A percentile compares a stretch with the other conserved stretches of the same genome.
Conservation (phyloP, 2,113 vertebrate species). For the Eonycteris spelaea region DNA sequence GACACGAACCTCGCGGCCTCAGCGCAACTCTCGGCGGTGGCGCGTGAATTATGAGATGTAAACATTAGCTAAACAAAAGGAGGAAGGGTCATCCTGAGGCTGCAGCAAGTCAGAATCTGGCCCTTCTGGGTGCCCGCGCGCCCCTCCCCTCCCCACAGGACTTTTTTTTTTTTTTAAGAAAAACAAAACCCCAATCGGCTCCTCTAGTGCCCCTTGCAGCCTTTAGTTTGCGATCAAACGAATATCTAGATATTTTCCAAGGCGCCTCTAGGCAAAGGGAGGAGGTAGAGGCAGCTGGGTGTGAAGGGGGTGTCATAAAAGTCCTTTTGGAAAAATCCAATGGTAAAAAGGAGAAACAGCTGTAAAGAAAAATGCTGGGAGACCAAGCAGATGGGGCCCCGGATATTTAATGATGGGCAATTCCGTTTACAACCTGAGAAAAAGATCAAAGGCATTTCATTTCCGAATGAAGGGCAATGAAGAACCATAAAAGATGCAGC, state of each 20-base stretch:
- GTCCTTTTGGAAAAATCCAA: slow-evolving; percentile 66
- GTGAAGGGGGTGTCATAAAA: slow-evolving; percentile 75
- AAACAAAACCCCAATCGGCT: slow-evolving; percentile 62
- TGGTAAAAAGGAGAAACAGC: slow-evolving; percentile 72
- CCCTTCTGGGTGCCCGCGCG: slow-evolving; percentile 62
- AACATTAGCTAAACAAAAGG: slow-evolving; percentile 78
- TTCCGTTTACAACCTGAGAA: slow-evolving; percentile 87
- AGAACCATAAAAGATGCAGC: slow-evolving; percentile 89
- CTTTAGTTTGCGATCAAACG: slow-evolving; percentile 73
- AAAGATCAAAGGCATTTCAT: slow-evolving; percentile 86
- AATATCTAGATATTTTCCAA: slow-evolving; percentile 74
- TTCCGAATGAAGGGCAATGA: slow-evolving; percentile 83
- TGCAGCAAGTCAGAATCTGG: slow-evolving; percentile 67
- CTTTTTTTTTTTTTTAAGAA: slow-evolving; percentile 52
- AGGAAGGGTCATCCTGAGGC: slow-evolving; percentile 76
- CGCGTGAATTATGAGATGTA: slow-evolving; percentile 79
- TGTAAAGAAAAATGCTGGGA: slow-evolving; percentile 83
- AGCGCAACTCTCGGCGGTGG: slow-evolving; percentile 23
- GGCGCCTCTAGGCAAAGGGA: slow-evolving; percentile 57
- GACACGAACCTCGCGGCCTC: slow-evolving; percentile 37
- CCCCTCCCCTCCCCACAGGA: slow-evolving; percentile 52
- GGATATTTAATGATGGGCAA: slow-evolving; percentile 85
- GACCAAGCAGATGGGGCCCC: slow-evolving; percentile 81
- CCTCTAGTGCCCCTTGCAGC: not conserved
- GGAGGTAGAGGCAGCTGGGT: slow-evolving; percentile 55